Conservation (phyloP, 2,888 invertebrate genomes). For the Hyppa rectilinea region DNA sequence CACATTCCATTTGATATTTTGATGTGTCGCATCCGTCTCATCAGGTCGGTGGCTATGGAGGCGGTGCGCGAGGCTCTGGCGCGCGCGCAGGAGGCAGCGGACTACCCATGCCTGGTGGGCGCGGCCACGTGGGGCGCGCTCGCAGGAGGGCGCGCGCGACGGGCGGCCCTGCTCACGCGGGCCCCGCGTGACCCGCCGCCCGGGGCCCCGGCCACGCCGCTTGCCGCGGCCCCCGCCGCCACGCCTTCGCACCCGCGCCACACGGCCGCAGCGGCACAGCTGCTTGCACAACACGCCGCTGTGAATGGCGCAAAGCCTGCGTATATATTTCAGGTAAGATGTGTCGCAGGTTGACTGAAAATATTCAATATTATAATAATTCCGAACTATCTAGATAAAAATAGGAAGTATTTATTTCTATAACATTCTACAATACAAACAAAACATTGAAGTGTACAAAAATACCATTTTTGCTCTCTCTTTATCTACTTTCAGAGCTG, state of each 20-base stretch:
- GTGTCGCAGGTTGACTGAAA: not conserved
- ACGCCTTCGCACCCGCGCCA: constrained; percentile 93
- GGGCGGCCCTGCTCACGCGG: constrained; percentile 94
- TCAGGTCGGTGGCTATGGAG: constrained; percentile 94
- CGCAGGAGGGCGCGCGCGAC: constrained; percentile 93
- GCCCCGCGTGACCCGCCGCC: constrained; percentile 93
- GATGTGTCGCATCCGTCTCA: not conserved
- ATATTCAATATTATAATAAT: too few species aligned
- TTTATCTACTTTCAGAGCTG: too few species aligned
- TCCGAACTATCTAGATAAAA: not conserved
- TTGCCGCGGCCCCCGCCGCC: constrained; percentile 93
- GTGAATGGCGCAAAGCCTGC: constrained; percentile 92
- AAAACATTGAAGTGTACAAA: too few species aligned
- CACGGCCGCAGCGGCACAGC: constrained; percentile 94
- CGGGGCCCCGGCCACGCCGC: constrained; percentile 93
- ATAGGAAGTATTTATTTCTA: constrained; percentile 5
- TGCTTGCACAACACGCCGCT: constrained; percentile 95
- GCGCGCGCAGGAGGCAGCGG: constrained; percentile 96
- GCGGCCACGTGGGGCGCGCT: constrained; percentile 92
- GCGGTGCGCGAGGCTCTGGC: constrained; percentile 96
- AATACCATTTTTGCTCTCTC: too few species aligned
- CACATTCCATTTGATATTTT: not conserved
- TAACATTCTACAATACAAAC: not conserved
- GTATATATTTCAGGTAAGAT: constrained; percentile 89
- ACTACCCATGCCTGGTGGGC: constrained; percentile 95